Conservation (phyloP, 2,113 vertebrate species). For the Cervus canadensis region DNA sequence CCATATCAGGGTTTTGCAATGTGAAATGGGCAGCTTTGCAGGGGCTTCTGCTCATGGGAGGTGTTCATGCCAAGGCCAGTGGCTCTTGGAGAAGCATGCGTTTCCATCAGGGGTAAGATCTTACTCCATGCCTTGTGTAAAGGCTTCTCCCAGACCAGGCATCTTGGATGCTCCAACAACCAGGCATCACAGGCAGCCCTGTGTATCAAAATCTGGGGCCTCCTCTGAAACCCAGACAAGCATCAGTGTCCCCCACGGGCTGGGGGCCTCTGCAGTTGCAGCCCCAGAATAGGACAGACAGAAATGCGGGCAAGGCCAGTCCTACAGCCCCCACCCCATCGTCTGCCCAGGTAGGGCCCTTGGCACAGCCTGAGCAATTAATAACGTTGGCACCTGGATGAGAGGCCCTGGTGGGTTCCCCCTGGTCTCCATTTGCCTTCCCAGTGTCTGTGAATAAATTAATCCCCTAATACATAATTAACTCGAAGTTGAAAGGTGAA, state of each 20-base stretch:
- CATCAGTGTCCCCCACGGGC: accelerated
- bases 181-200: neutral
- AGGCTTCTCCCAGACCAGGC: neutral
- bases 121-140: accelerated
- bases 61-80: neutral
- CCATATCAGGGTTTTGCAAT: accelerated
- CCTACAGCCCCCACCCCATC: constrained; percentile 49
- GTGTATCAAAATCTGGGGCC: accelerated
- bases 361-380: constrained; percentile 76
- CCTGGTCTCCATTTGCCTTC: constrained; percentile 77
- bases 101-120: neutral
- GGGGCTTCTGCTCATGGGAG: neutral
- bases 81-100: neutral
- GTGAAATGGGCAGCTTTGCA: too few relatives aligned
- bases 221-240: neutral
- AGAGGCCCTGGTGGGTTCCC: constrained; percentile 67
- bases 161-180: neutral
- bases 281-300: neutral
- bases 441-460: constrained; percentile 81
- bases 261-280: neutral
- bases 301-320: accelerated
- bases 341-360: constrained; percentile 52
- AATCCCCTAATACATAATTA: constrained; percentile 86
- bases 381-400: constrained; percentile 76
- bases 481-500: constrained; percentile 83